These are phyloP conservation scores for Porites cylindrica DNA, from an alignment of 92 coral and sea anemone genomes.

Conservation along the genomic window DNA sequence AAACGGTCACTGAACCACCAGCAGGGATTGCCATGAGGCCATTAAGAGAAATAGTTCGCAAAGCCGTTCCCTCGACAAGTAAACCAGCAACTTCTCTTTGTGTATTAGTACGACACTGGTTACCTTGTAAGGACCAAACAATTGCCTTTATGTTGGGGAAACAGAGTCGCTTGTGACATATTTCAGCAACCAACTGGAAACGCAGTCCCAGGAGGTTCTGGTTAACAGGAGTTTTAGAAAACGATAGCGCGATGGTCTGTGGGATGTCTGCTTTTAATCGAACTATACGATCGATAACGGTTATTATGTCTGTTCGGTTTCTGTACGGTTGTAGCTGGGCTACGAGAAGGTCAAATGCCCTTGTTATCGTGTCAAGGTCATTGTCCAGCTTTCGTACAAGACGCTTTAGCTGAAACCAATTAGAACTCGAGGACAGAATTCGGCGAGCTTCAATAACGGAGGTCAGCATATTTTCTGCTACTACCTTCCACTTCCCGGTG, in stretches of 20 bases:
- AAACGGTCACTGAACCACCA: background rate
- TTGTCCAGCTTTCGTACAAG: conserved; percentile 2
- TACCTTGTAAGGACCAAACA: conserved; percentile 5
- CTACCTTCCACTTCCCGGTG: background rate
- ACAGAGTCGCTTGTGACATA: conserved; percentile 32
- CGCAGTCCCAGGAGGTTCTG: conserved; percentile 16
- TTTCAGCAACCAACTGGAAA: background rate
- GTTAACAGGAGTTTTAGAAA: background rate
- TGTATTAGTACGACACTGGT: conserved; percentile 1
- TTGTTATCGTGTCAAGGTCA: conserved; percentile 14
- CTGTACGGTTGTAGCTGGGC: conserved; percentile 26
- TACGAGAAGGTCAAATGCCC: conserved; percentile 13
- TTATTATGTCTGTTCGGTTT: conserved; percentile 19
- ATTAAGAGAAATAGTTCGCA: background rate
- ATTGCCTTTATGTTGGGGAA: conserved; percentile 11
- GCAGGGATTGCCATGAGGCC: background rate
- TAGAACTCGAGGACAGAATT: background rate
- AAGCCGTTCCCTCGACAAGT: conserved; percentile 32
- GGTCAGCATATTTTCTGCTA: background rate
- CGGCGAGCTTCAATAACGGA: conserved; percentile 12
- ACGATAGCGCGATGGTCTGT: conserved; percentile 25
- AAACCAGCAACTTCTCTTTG: background rate
- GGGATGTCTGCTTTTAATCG: conserved; percentile 17
- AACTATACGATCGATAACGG: background rate
- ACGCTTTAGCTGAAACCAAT: background rate